These are phyloP conservation scores for Natrix natrix DNA, from an alignment of 2,797 vertebrate genomes.

Conservation along the genomic window DNA sequence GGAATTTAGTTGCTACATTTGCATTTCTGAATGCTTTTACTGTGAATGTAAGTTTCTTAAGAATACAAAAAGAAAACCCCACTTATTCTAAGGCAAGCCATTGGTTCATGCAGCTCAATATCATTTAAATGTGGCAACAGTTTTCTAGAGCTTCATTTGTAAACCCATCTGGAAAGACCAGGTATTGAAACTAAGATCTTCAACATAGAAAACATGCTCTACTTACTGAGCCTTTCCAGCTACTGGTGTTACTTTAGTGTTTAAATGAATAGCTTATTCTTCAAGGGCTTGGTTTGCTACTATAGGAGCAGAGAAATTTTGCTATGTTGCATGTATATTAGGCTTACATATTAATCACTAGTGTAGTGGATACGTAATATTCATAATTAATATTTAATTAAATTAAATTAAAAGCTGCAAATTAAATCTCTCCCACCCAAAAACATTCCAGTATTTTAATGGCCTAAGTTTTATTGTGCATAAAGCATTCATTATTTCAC, in stretches of 20 bases:
- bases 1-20: neutral
- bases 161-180: neutral
- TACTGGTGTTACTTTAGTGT: neutral
- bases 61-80: neutral
- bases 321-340: neutral
- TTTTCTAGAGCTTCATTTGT: neutral
- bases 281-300: neutral
- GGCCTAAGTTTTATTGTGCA: conserved; percentile 75
- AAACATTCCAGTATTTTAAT: conserved; percentile 70
- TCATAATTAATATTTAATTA: too few relatives aligned
- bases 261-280: neutral
- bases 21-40: neutral
- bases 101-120: neutral
- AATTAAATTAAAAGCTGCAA: conserved; percentile 65
- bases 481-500: conserved; percentile 70
- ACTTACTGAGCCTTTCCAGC: neutral
- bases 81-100: neutral
- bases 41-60: neutral
- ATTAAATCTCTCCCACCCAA: conserved; percentile 63
- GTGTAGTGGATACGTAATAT: neutral
- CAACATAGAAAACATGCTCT: neutral
- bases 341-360: neutral
- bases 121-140: neutral
- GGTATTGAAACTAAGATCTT: neutral
- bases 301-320: neutral